Evolutionary conservation across 2,888 invertebrate species (phyloP).

Genomic region (Euzophera pinguis): DNA sequence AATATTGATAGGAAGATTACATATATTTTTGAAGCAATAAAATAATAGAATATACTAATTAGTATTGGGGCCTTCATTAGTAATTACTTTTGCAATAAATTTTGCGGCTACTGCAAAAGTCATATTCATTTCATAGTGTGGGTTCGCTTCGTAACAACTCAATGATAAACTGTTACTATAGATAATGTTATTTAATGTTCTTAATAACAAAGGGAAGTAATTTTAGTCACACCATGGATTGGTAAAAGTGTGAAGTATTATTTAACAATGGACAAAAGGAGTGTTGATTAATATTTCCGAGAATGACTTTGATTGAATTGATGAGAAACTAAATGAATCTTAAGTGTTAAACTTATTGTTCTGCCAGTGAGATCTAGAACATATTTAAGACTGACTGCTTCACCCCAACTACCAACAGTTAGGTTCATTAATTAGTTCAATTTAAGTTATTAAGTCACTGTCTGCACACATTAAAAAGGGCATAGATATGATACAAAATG

Average conservation of each 20-base stretch:
- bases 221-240: neutral
- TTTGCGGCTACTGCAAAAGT: neutral
- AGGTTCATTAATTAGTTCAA: constrained; percentile 33
- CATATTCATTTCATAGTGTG: neutral
- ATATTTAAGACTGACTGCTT: constrained; percentile 22
- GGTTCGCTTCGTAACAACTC: neutral
- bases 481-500: neutral
- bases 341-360: constrained; percentile 2
- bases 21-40: constrained; percentile 46
- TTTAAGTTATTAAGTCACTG: constrained; percentile 27
- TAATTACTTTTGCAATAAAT: constrained; percentile 35
- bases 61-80: constrained; percentile 44
- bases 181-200: neutral
- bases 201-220: neutral
- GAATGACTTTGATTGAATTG: too few relatives aligned
- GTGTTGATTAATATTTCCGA: too few relatives aligned
- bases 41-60: constrained; percentile 31
- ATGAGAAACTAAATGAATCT: neutral
- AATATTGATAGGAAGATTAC: constrained; percentile 21
- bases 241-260: too few relatives aligned
- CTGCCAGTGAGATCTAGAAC: constrained; percentile 13
- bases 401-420: constrained; percentile 14
- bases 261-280: too few relatives aligned
- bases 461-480: neutral
- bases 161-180: neutral